Evolutionary conservation across 1,140 invertebrate species (phyloP).

Genomic region (Saxidomus purpurata): DNA sequence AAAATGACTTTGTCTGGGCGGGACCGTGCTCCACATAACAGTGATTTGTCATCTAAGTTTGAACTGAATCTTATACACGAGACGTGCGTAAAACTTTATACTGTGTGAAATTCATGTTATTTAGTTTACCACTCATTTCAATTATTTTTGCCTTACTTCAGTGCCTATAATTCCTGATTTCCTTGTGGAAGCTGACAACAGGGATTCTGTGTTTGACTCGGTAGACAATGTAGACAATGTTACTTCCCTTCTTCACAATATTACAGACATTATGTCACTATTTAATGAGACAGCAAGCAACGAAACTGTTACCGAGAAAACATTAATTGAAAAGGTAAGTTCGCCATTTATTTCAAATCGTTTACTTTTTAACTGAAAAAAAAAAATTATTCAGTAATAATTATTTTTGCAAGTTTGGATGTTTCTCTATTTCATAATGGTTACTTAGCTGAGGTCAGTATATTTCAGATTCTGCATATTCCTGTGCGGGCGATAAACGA

Average conservation of each 20-base stretch:
- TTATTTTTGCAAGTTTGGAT: no score
- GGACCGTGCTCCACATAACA: no score
- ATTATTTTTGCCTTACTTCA: conserved; percentile 90
- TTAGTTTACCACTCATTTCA: no score
- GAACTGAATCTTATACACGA: no score
- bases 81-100: no score
- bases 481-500: conserved; percentile 74
- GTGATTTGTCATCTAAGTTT: no score
- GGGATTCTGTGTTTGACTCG: neutral
- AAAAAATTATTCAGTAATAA: no score
- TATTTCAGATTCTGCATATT: conserved; percentile 25
- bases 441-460: no score
- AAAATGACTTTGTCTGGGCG: no score
- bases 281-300: neutral
- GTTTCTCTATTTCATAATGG: no score
- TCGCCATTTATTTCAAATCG: neutral
- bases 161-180: conserved; percentile 94
- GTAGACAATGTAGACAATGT: conserved; percentile 38
- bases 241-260: neutral
- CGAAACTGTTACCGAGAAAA: neutral
- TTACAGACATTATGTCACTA: neutral
- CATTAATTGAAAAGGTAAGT: conserved; percentile 9
- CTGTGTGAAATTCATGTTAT: no score
- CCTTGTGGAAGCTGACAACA: conserved; percentile 86
- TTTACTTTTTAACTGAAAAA: no score